phyloP scores from a whole-genome alignment of 1,140 invertebrate species.

The Pseudomyrmex concolor region DNA sequence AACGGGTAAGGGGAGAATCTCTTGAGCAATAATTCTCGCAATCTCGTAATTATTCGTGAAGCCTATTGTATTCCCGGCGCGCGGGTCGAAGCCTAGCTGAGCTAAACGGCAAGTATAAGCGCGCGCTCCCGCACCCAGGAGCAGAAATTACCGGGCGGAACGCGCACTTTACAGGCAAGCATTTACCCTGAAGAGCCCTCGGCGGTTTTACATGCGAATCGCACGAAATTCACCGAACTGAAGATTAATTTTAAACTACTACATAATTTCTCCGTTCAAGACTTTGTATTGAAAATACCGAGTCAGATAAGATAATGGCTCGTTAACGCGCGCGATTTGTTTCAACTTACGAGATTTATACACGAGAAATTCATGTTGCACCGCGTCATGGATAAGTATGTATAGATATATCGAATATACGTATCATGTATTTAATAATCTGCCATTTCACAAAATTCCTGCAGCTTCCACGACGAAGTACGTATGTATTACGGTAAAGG shows the following conservation, averaged over 20 bases:
- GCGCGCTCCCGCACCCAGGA: not conserved
- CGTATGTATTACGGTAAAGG: not conserved
- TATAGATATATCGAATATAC: too few relatives aligned
- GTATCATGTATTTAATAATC: slow-evolving; percentile 18
- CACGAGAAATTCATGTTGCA: too few relatives aligned
- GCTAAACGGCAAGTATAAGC: slow-evolving; percentile 54
- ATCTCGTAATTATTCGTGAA: slow-evolving; percentile 56
- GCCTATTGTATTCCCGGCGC: slow-evolving; percentile 50
- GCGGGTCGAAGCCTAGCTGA: slow-evolving; percentile 45
- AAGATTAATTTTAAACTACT: slow-evolving; percentile 37
- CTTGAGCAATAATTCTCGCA: slow-evolving; percentile 59
- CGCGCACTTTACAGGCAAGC: slow-evolving; percentile 43
- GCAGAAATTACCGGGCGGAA: slow-evolving; percentile 48
- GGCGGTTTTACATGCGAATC: slow-evolving; percentile 32
- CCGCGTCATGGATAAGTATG: too few relatives aligned
- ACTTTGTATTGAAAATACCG: not conserved
- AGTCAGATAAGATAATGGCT: too few relatives aligned
- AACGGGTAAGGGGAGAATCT: slow-evolving; percentile 42
- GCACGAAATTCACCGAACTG: not conserved
- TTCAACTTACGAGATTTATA: too few relatives aligned
- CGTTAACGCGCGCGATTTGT: too few relatives aligned
- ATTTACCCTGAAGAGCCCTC: slow-evolving; percentile 39
- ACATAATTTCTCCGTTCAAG: slow-evolving; percentile 13
- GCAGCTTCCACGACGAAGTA: not conserved
- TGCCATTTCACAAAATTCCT: not conserved